Conservation (phyloP, 2,888 invertebrate genomes). For the Acleris sparsana region DNA sequence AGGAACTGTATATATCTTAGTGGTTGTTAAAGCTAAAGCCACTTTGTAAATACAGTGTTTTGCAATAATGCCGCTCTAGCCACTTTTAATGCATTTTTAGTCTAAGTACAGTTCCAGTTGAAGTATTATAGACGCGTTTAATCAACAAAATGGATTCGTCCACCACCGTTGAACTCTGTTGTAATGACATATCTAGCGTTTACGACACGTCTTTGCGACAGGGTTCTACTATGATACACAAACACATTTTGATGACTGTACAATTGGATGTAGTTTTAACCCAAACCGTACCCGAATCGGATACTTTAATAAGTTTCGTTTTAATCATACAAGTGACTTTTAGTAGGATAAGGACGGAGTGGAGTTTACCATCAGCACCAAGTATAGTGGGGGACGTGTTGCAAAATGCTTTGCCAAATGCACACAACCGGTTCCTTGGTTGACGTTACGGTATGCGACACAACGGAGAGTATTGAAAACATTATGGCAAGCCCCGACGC, state of each 20-base stretch:
- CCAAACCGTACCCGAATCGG: too few species aligned
- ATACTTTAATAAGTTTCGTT: too few species aligned
- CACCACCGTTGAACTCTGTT: too few species aligned
- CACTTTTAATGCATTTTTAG: not conserved
- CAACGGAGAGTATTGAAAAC: constrained; percentile 34
- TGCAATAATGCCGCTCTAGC: constrained; percentile 19
- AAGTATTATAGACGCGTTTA: not conserved
- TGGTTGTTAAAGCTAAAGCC: constrained; percentile 1
- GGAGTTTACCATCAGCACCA: constrained; percentile 16
- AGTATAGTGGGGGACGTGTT: constrained; percentile 49
- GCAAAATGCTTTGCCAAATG: constrained; percentile 71
- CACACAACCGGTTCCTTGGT: constrained; percentile 64
- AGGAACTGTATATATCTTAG: constrained; percentile 5
- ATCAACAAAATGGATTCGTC: too few species aligned
- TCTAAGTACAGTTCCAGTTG: not conserved
- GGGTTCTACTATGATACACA: too few species aligned
- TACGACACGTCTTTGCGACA: too few species aligned
- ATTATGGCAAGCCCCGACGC: constrained; percentile 48
- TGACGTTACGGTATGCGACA: constrained; percentile 41
- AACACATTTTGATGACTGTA: too few species aligned
- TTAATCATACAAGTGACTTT: not conserved
- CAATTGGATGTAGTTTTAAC: too few species aligned
- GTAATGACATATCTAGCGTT: too few species aligned
- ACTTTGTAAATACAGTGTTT: constrained; percentile 19
- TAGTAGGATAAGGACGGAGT: constrained; percentile 20